Conservation (phyloP, 2,888 invertebrate genomes). For the Tenthredo notha region DNA sequence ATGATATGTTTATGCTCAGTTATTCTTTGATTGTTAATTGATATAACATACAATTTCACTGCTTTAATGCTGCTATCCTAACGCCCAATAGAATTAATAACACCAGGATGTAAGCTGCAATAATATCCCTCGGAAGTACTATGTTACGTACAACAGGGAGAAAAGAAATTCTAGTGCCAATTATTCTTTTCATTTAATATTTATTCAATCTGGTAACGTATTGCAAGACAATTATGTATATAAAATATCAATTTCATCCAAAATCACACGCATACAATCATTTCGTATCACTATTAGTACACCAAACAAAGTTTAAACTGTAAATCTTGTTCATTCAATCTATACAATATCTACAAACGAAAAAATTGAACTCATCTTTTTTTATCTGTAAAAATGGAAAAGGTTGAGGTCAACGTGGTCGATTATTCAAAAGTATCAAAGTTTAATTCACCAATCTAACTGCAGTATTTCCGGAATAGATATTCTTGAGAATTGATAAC, state of each 20-base stretch:
- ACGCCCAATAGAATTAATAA: not conserved
- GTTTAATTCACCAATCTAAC: not conserved
- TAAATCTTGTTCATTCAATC: not conserved
- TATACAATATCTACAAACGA: conserved; percentile 24
- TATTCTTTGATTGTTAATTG: conserved; percentile 4
- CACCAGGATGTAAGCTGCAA: not conserved
- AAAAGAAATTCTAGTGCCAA: not conserved
- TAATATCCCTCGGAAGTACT: not conserved
- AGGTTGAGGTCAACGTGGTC: not conserved
- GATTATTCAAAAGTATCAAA: not conserved
- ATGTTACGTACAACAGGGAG: not conserved
- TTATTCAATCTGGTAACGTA: conserved; percentile 27
- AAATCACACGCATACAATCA: conserved; percentile 20
- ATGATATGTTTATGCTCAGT: conserved; percentile 39
- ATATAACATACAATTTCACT: not conserved
- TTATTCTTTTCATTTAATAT: conserved; percentile 2
- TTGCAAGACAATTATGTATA: conserved; percentile 18
- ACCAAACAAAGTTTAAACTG: conserved; percentile 23
- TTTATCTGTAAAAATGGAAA: not conserved
- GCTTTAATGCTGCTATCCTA: not conserved
- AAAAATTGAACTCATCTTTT: not conserved
- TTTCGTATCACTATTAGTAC: not conserved
- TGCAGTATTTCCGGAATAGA: not conserved
- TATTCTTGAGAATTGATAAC: not conserved
- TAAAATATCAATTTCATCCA: conserved; percentile 25